phyloP scores from a whole-genome alignment of 2,888 invertebrate genomes.

The Operophtera brumata region DNA sequence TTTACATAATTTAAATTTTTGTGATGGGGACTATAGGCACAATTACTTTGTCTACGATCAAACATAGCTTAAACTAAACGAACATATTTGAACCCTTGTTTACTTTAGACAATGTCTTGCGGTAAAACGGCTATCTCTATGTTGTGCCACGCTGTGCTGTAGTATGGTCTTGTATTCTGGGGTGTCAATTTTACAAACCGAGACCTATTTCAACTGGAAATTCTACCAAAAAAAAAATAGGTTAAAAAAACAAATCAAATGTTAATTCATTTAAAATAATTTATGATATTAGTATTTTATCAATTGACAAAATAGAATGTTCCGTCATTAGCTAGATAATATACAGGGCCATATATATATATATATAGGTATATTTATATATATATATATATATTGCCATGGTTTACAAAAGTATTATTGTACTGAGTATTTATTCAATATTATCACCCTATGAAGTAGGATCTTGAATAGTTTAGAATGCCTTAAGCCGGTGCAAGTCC shows the following conservation, averaged over 20 bases:
- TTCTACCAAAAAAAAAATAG: neutral
- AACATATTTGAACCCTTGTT: neutral
- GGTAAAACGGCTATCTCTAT: neutral
- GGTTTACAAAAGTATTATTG: conserved; percentile 22
- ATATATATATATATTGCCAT: conserved; percentile 9
- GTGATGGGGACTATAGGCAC: neutral
- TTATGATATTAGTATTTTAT: too few relatives aligned
- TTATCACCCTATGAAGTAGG: conserved; percentile 17
- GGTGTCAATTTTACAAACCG: neutral
- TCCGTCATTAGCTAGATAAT: too few relatives aligned
- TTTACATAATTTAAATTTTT: neutral
- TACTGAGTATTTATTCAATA: conserved; percentile 24
- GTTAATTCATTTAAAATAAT: too few relatives aligned
- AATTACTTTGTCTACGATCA: neutral
- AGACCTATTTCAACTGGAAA: neutral
- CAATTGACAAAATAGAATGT: too few relatives aligned
- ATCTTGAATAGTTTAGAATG: conserved; percentile 18
- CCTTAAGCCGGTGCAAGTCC: conserved; percentile 47
- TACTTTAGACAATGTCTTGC: neutral
- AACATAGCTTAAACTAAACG: neutral
- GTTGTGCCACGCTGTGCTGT: neutral
- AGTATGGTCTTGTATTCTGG: neutral
- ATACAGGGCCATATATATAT: neutral
- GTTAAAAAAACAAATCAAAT: too few relatives aligned
- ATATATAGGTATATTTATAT: too few relatives aligned